Percentiles rank a stretch among this genome's conserved stretches.
phyloP scores from a whole-genome alignment of 2,888 invertebrate species.

The Globia sparganii region DNA sequence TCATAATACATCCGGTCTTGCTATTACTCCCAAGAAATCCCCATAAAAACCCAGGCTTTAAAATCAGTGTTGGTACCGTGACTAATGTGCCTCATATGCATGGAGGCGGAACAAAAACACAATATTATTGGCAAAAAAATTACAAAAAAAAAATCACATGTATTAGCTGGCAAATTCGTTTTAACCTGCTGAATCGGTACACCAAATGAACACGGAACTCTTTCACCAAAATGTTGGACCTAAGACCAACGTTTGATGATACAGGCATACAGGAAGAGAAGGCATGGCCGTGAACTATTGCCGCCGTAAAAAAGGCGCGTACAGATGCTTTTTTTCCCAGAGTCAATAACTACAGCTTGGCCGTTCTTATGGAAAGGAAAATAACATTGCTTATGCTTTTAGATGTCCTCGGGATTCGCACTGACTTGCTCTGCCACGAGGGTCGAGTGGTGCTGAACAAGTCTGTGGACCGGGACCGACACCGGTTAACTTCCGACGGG shows the following conservation, averaged over 20 bases:
- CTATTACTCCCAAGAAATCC: slow-evolving; percentile 10
- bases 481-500: slow-evolving; percentile 76
- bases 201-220: neutral
- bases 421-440: slow-evolving; percentile 73
- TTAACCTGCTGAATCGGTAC: neutral
- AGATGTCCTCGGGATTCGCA: slow-evolving; percentile 82
- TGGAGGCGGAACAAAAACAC: slow-evolving; percentile 18
- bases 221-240: neutral
- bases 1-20: neutral
- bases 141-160: neutral
- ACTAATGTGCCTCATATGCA: neutral
- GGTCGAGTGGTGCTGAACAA: slow-evolving; percentile 79
- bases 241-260: neutral
- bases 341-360: neutral
- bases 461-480: slow-evolving; percentile 71
- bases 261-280: slow-evolving; percentile 14
- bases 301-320: neutral
- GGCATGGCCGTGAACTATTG: slow-evolving; percentile 12
- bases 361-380: neutral
- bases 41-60: slow-evolving; percentile 6
- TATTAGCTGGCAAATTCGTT: neutral
- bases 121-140: neutral
- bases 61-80: slow-evolving; percentile 2
- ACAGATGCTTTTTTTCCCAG: neutral
- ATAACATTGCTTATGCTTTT: slow-evolving; percentile 50